Conservation (phyloP, 1,140 invertebrate genomes). For the Polyergus mexicanus region DNA sequence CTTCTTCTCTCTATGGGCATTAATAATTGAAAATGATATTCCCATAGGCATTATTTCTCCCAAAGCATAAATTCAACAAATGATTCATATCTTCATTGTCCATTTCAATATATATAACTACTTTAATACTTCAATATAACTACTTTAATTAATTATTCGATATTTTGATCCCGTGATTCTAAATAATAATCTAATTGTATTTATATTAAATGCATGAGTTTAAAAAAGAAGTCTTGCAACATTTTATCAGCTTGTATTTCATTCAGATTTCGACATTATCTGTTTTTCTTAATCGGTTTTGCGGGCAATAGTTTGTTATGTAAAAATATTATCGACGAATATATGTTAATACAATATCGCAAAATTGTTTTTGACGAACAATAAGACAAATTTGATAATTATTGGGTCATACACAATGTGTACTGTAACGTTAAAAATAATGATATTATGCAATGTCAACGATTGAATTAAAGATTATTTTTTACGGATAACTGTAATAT, state of each 20-base stretch:
- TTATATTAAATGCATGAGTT: background rate
- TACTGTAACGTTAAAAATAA: background rate
- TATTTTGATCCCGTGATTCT: background rate
- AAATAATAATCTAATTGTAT: background rate
- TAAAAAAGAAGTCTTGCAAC: background rate
- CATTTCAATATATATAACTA: too few relatives aligned
- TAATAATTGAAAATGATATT: constrained; percentile 53
- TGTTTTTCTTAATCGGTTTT: background rate
- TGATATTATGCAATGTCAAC: background rate
- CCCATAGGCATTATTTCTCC: background rate
- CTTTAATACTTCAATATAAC: too few relatives aligned
- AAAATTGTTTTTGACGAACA: constrained; percentile 30
- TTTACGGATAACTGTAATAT: background rate
- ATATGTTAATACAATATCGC: constrained; percentile 5
- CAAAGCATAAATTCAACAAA: constrained; percentile 23
- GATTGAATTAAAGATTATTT: constrained; percentile 25
- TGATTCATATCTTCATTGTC: background rate
- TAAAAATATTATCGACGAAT: background rate
- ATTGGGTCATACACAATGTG: background rate
- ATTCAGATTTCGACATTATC: background rate
- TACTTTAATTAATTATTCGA: too few relatives aligned
- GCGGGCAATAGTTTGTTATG: background rate
- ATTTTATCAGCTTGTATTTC: constrained; percentile 17
- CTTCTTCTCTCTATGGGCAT: background rate
- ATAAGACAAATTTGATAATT: constrained; percentile 36